These are phyloP conservation scores for Chinchilla lanigera DNA, from an alignment of 2,113 vertebrate species.

Conservation along the genomic window DNA sequence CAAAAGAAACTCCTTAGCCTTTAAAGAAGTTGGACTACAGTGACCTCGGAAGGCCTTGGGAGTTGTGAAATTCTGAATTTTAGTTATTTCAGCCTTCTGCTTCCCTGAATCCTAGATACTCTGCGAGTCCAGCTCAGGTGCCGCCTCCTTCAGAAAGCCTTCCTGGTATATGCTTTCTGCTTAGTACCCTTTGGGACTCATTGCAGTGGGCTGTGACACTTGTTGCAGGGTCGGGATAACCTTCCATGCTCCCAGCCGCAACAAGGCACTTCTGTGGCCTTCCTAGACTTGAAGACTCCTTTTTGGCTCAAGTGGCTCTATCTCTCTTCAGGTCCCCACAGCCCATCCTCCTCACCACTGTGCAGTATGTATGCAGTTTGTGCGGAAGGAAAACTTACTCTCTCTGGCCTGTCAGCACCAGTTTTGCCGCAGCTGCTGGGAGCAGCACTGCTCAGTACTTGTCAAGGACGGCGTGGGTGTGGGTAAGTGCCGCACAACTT, in stretches of 20 bases:
- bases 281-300: not conserved
- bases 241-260: not conserved
- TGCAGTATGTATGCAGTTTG: constrained; percentile 98
- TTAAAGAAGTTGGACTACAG: not conserved
- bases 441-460: constrained; percentile 98
- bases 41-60: not conserved
- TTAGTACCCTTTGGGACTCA: not conserved
- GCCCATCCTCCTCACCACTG: constrained; percentile 95
- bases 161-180: not conserved
- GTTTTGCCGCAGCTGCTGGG: constrained; percentile 99
- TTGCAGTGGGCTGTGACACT: not conserved
- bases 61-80: constrained; percentile 15
- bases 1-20: not conserved
- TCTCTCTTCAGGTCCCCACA: constrained; percentile 82
- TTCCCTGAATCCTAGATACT: not conserved
- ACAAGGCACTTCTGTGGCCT: not conserved
- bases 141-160: not conserved
- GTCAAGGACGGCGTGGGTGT: constrained; percentile 98
- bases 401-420: constrained; percentile 98
- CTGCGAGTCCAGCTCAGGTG: not conserved
- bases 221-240: not conserved
- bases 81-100: not conserved
- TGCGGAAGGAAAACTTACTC: constrained; percentile 95
- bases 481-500: constrained; percentile 88
- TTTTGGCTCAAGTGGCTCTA: constrained; percentile 50